Conservation (phyloP, 2,888 invertebrate species). For the Toxonevra muliebris region DNA sequence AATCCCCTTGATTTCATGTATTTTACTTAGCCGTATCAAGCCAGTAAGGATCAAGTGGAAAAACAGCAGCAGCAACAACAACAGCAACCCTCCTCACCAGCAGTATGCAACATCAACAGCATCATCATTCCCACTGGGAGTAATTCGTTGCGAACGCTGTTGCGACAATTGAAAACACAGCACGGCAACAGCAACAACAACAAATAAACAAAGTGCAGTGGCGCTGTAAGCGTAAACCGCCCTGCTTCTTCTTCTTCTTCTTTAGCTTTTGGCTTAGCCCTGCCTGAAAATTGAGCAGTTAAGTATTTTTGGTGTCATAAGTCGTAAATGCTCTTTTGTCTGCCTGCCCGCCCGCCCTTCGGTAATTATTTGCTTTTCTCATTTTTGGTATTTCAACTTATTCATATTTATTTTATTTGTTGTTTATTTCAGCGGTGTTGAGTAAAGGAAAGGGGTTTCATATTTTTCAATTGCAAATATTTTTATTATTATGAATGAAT, state of each 20-base stretch:
- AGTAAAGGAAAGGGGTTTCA: not conserved
- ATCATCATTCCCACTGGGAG: slow-evolving; percentile 60
- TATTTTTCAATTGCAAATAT: not conserved
- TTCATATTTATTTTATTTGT: slow-evolving; percentile 23
- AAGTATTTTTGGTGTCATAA: slow-evolving; percentile 60
- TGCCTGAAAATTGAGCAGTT: slow-evolving; percentile 58
- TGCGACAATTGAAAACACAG: slow-evolving; percentile 43
- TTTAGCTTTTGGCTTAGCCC: not conserved
- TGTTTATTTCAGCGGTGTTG: not conserved
- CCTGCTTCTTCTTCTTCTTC: not conserved
- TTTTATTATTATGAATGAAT: too few relatives aligned
- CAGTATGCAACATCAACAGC: slow-evolving; percentile 35
- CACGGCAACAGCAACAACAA: slow-evolving; percentile 30
- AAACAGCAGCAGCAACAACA: slow-evolving; percentile 38
- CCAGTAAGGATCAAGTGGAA: slow-evolving; percentile 34
- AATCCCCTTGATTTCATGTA: slow-evolving; percentile 47
- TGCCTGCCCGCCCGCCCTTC: slow-evolving; percentile 22
- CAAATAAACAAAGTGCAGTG: slow-evolving; percentile 6
- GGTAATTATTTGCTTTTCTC: slow-evolving; percentile 51
- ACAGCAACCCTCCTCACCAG: slow-evolving; percentile 6
- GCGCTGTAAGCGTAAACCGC: not conserved
- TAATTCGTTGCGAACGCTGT: slow-evolving; percentile 55
- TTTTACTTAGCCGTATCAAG: too few relatives aligned
- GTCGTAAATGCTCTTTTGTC: slow-evolving; percentile 51
- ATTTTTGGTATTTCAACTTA: slow-evolving; percentile 35